Base-by-base conservation (phyloP, 2,797 vertebrate genomes). In the Tokudaia muenninki region DNA sequence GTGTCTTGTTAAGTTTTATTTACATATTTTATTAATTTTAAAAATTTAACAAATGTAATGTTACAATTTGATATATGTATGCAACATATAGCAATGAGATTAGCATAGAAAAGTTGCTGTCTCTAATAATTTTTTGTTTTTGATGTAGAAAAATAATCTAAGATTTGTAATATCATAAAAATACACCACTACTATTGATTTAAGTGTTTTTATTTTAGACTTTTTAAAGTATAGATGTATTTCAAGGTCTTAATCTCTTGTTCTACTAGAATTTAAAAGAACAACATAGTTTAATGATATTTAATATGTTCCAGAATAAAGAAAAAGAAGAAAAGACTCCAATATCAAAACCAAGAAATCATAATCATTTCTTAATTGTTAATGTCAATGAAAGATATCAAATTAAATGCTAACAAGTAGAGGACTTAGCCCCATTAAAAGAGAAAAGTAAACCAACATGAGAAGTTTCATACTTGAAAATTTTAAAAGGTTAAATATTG, bases 241-340 rank as follows among this genome's bases (percentile, higher is more conserved):
- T 90, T n/a, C 70, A 96, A 82, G 16, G 4, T 47, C 6, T 78
- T 79, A 92, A 13, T 52, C 17, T 90, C 34, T 14, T 52, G 24
- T 86, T 90, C 31, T n/a, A 92, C 74, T 52, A 55, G 2, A 94
- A 87, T 81, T 82, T 61, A 82, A 95, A 96, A 31, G 52, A 87
- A 77, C 26, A 87, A 87, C 70, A 29, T 50, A 86, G 16, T 52
- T 82, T 44, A 90, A 82, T 55, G 16, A 14, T 80, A 61, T 91
- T 80, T 94, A 92, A 61, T 70, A 7, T 94, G 19, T 72, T 78
- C 34, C n/a, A 87, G 44, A 92, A 37, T 29, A 90, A 29, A 94
- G 4, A 94, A 61, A 83, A 81, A 93, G 50, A 57, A 52, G 31
- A 72, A 55, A 79, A 93, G 2, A 21, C 34, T 90, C 37, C 9